These are phyloP conservation scores for Periophthalmodon schlosseri DNA, from an alignment of 2,113 vertebrate species.

Conservation along the genomic window DNA sequence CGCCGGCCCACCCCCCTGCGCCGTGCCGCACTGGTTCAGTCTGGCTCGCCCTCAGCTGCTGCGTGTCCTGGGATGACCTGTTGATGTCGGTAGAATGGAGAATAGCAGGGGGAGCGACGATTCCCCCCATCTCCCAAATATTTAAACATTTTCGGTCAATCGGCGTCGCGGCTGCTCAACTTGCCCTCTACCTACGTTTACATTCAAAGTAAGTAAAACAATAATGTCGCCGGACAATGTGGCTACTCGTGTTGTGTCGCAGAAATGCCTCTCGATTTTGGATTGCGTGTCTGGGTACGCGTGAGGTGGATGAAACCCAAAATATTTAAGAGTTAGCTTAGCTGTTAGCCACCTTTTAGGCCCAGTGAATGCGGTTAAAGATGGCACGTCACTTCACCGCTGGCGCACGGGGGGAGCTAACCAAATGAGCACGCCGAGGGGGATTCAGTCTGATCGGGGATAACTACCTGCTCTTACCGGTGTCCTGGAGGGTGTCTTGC, in stretches of 20 bases:
- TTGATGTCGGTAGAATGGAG: constrained; percentile 83
- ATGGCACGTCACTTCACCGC: constrained; percentile 34
- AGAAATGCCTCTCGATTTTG: not conserved
- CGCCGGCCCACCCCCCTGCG: constrained; percentile 53
- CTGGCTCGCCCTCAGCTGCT: constrained; percentile 79
- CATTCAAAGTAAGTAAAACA: constrained; percentile 60
- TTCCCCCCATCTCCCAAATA: constrained; percentile 72
- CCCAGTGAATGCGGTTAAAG: constrained; percentile 55
- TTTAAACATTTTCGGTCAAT: constrained; percentile 63
- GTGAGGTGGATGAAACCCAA: constrained; percentile 68
- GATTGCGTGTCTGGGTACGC: constrained; percentile 38
- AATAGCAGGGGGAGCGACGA: constrained; percentile 73
- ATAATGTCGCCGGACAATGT: constrained; percentile 39
- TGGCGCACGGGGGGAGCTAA: constrained; percentile 9
- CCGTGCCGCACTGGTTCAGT: constrained; percentile 77
- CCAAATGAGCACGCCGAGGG: not conserved
- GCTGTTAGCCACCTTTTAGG: constrained; percentile 66
- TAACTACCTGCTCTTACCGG: not conserved
- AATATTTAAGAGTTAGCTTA: constrained; percentile 73
- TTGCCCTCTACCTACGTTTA: constrained; percentile 40
- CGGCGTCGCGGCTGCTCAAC: constrained; percentile 52
- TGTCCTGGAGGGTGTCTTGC: constrained; percentile 45
- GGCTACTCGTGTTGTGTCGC: not conserved
- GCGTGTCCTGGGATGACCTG: constrained; percentile 86
- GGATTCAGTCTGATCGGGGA: not conserved